These are phyloP conservation scores for Trissolcus japonicus DNA, from an alignment of 2,888 invertebrate species.

Conservation along the genomic window DNA sequence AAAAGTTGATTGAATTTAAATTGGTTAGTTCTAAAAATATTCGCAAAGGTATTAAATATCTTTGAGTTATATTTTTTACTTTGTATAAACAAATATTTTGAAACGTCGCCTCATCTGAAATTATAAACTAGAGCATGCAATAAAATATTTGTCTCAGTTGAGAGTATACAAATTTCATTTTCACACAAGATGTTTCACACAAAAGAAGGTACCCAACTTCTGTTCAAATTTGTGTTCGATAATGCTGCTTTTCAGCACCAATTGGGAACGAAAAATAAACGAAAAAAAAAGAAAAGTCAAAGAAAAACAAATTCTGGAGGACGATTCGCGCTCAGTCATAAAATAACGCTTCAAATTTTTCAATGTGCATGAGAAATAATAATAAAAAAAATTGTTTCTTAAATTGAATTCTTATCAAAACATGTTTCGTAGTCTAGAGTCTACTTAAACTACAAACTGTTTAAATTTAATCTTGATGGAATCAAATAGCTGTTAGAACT, in stretches of 20 bases:
- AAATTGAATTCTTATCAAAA: slow-evolving; percentile 2
- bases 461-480: slow-evolving; percentile 38
- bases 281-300: neutral
- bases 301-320: slow-evolving; percentile 23
- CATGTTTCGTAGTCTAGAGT: slow-evolving; percentile 24
- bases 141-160: neutral
- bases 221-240: slow-evolving; percentile 28
- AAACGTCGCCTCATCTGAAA: too few relatives aligned
- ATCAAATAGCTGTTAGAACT: slow-evolving; percentile 26
- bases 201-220: slow-evolving; percentile 8
- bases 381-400: neutral
- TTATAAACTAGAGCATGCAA: too few relatives aligned
- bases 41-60: too few relatives aligned
- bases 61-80: too few relatives aligned
- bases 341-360: slow-evolving; percentile 33
- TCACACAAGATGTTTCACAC: slow-evolving; percentile 8
- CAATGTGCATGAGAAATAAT: slow-evolving; percentile 29
- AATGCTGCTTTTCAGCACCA: slow-evolving; percentile 5
- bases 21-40: too few relatives aligned
- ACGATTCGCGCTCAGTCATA: slow-evolving; percentile 28
- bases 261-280: too few relatives aligned
- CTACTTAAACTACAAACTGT: slow-evolving; percentile 28
- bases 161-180: slow-evolving; percentile 13
- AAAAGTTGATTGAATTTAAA: too few relatives aligned
- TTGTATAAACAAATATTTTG: too few relatives aligned